phyloP scores from a whole-genome alignment of 2,797 vertebrate genomes.

The Tiaroga cobitis region DNA sequence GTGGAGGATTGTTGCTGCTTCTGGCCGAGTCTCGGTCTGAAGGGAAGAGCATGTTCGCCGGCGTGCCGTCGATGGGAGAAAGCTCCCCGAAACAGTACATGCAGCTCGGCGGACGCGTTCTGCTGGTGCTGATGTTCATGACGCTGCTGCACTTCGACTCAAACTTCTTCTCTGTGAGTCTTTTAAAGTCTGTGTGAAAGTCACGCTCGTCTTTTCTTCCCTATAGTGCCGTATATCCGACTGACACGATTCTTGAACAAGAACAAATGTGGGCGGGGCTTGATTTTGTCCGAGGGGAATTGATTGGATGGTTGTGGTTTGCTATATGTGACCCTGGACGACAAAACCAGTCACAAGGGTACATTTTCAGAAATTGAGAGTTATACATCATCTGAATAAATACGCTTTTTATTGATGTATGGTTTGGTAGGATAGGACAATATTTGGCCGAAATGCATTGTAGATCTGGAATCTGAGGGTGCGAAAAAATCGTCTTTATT shows the following conservation, averaged over 20 bases:
- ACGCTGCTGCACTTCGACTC: conserved; percentile 95
- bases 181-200: neutral
- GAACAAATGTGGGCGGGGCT: neutral
- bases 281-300: neutral
- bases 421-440: no score
- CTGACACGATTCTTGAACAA: neutral
- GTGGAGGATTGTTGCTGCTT: conserved; percentile 92
- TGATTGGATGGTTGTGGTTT: neutral
- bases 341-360: no score
- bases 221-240: neutral
- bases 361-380: no score
- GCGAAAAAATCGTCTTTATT: no score
- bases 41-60: conserved; percentile 98
- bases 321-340: no score
- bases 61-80: conserved; percentile 88
- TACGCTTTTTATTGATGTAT: no score
- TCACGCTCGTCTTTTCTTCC: neutral
- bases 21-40: conserved; percentile 95
- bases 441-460: no score
- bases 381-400: no score
- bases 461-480: no score
- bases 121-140: conserved; percentile 99
- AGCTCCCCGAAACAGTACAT: conserved; percentile 97
- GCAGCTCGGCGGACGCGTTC: conserved; percentile 94
- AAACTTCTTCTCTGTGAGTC: conserved; percentile 93